Evolutionary conservation across 2,113 vertebrate species (phyloP).

Genomic region (Xiphophorus couchianus): DNA sequence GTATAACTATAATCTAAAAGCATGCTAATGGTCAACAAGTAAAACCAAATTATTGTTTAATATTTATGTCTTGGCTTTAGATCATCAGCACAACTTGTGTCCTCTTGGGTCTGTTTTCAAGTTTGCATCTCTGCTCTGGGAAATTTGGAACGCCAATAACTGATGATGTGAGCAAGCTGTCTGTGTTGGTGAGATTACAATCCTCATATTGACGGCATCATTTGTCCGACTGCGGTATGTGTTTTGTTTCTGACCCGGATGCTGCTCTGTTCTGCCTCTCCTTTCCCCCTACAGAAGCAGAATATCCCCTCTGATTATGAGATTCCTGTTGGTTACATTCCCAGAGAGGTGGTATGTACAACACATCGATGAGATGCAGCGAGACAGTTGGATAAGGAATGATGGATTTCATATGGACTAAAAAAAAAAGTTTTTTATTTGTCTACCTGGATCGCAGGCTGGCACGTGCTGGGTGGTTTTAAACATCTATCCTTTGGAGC

Average conservation of each 20-base stretch:
- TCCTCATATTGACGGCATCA: conserved; percentile 2
- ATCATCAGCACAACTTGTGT: conserved; percentile 74
- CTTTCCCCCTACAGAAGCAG: conserved; percentile 58
- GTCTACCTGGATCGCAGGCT: conserved; percentile 46
- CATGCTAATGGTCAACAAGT: neutral
- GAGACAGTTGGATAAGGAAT: neutral
- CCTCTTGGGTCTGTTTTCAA: conserved; percentile 72
- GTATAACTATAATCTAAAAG: neutral
- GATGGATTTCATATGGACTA: neutral
- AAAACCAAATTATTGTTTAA: neutral
- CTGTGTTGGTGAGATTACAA: conserved; percentile 63
- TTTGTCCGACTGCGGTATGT: neutral
- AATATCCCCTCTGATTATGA: conserved; percentile 77
- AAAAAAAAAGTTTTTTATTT: neutral
- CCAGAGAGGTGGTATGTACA: conserved; percentile 72
- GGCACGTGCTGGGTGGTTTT: conserved; percentile 76
- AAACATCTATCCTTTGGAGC: conserved; percentile 76
- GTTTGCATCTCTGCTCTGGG: conserved; percentile 68
- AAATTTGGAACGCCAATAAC: conserved; percentile 73
- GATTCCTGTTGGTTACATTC: conserved; percentile 73
- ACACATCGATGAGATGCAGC: neutral
- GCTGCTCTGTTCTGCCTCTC: neutral
- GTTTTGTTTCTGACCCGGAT: neutral
- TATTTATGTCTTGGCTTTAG: conserved; percentile 27
- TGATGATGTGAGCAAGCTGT: conserved; percentile 77